Evolutionary conservation across 2,888 invertebrate species (phyloP).

Genomic region (Imbricaverruca yamaguchii): DNA sequence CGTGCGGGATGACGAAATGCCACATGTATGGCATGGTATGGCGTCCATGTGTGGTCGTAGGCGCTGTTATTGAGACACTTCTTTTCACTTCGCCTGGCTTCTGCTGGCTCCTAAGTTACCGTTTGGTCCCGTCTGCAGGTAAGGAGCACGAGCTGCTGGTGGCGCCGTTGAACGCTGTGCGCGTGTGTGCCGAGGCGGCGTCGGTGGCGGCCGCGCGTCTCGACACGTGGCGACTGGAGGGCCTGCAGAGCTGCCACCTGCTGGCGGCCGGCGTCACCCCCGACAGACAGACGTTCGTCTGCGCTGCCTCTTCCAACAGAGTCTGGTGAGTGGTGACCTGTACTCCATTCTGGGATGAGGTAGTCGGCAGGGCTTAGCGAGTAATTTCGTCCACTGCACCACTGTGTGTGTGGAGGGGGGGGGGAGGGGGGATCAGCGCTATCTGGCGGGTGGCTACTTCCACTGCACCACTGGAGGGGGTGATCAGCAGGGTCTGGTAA

Average conservation of each 20-base stretch:
- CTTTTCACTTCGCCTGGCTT: too few relatives aligned
- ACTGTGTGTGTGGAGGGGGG: too few relatives aligned
- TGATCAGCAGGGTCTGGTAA: background rate
- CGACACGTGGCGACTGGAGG: constrained; percentile 40
- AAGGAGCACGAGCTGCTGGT: constrained; percentile 52
- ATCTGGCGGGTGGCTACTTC: constrained; percentile 35
- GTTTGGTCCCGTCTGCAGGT: constrained; percentile 37
- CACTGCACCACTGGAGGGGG: background rate
- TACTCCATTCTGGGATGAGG: constrained; percentile 17
- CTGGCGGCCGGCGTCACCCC: constrained; percentile 37
- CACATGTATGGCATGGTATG: too few relatives aligned
- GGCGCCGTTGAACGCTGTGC: constrained; percentile 53
- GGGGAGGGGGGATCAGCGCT: constrained; percentile 31
- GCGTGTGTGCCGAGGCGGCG: constrained; percentile 46
- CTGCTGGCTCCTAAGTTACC: background rate
- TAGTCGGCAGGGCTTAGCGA: too few relatives aligned
- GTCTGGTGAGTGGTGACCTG: constrained; percentile 34
- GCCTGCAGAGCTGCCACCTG: constrained; percentile 42
- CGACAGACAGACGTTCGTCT: constrained; percentile 38
- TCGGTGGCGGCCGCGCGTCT: constrained; percentile 45
- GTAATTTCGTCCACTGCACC: too few relatives aligned
- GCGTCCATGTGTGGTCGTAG: too few relatives aligned
- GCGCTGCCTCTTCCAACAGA: constrained; percentile 41
- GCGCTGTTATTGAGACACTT: too few relatives aligned
- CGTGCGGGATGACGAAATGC: too few relatives aligned